Conservation (phyloP, 1,140 invertebrate genomes). For the fruit fly (Drosophila melanogaster) region Release_6_plus_ISO1_MT NT_037436.4:13023001-13023500, state of each 20-base stretch:
- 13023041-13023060: no score
- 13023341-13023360: neutral
- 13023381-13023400: conserved; percentile 84
- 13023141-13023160: no score
- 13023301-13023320: neutral
- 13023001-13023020: no score
- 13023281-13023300: neutral
- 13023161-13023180: no score
- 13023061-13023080: no score
- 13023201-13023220: no score
- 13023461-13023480: conserved; percentile 39
- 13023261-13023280: neutral
- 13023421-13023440: neutral
- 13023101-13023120: no score
- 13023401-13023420: conserved; percentile 44
- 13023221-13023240: no score
- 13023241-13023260: neutral
- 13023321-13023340: neutral
- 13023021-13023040: neutral
- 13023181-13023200: no score
- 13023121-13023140: no score
- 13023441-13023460: conserved; percentile 24
- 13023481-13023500: conserved; percentile 71
- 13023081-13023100: no score
- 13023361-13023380: conserved; percentile 76